phyloP scores from a whole-genome alignment of 92 coral and sea anemone genomes.

The Siderastrea radians region DNA sequence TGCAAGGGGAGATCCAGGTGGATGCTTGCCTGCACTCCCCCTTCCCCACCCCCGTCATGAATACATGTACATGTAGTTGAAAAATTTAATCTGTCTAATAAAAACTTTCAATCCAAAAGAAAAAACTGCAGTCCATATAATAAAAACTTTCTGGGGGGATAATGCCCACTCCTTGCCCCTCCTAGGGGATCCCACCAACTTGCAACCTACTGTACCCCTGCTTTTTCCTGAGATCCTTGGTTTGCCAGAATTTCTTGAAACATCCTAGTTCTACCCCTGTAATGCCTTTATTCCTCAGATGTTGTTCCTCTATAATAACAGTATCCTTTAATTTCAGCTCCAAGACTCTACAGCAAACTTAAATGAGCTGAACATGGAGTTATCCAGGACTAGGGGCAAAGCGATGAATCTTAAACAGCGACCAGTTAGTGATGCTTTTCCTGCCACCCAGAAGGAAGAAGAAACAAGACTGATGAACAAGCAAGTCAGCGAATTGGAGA shows the following conservation, averaged over 20 bases:
- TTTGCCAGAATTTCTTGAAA: not conserved
- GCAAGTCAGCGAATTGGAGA: conserved; percentile 88
- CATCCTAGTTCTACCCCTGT: not conserved
- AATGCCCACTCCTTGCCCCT: too few species aligned
- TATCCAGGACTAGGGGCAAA: conserved; percentile 91
- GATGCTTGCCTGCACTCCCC: too few species aligned
- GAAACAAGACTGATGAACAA: conserved; percentile 86
- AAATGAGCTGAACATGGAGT: conserved; percentile 87
- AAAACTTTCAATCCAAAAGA: too few species aligned
- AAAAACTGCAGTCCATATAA: too few species aligned
- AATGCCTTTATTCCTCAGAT: not conserved
- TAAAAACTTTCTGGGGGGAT: too few species aligned
- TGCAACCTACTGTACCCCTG: too few species aligned
- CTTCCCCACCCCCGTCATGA: too few species aligned
- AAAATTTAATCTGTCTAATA: too few species aligned
- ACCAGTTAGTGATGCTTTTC: conserved; percentile 73
- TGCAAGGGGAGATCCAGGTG: too few species aligned
- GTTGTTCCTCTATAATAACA: not conserved
- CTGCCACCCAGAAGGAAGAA: conserved; percentile 82
- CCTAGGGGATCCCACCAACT: too few species aligned
- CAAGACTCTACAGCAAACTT: conserved; percentile 99
- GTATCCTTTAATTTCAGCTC: conserved; percentile 59
- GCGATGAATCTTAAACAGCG: conserved; percentile 94
- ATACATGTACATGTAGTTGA: too few species aligned
- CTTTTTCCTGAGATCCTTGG: too few species aligned